Base-by-base conservation (phyloP, 2,888 invertebrate genomes). In the Koerneria pararmatus region DNA sequence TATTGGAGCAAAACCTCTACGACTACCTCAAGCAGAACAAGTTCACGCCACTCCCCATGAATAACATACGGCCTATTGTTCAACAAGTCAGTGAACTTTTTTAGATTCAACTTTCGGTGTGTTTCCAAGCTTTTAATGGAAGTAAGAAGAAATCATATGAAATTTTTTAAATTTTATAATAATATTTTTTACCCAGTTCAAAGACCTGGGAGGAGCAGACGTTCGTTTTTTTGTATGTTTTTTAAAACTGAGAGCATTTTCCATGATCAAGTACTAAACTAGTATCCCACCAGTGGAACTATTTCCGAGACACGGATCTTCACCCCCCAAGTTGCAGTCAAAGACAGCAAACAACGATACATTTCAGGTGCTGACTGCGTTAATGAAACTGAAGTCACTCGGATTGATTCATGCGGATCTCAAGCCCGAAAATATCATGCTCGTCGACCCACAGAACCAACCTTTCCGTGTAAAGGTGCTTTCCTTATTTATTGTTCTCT, bases 11-110 rank as follows among this genome's bases (percentile, higher is more conserved):
- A 88, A 99, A 99, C 87, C 88, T 99, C 77, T 99, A 99, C 86
- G 98, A 99, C 88, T 99, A 97, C 86, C 89, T 99, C 78, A 99
- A 99, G 85, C 95, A 95, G 87, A 97, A 98, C 87, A 98, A 98
- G 88, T 99, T 99, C 87, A 93, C 93, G 84, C 98, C 98, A 73
- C 87, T 99, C 83, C 95, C 98, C 66, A 88, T 99, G 76, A 95
- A 95, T 85, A 95, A 92, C 86, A 99, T 99, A 86, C 89, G 98
- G 84, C 98, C 98, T 68, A 95, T 99, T 82, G 88, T 98, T 82
- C 95, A 98, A 87, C 98, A 99, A 88, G 73, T 73, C 15, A 31
- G n/a, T n/a, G n/a, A n/a, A n/a, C n/a, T n/a, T n/a, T n/a, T n/a
- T n/a, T n/a, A n/a, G n/a, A n/a, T n/a, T n/a, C n/a, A n/a, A n/a